Percentiles rank a stretch among this genome's conserved stretches.
phyloP scores from a whole-genome alignment of 2,888 invertebrate genomes.

The Neoaliturus tenellus region DNA sequence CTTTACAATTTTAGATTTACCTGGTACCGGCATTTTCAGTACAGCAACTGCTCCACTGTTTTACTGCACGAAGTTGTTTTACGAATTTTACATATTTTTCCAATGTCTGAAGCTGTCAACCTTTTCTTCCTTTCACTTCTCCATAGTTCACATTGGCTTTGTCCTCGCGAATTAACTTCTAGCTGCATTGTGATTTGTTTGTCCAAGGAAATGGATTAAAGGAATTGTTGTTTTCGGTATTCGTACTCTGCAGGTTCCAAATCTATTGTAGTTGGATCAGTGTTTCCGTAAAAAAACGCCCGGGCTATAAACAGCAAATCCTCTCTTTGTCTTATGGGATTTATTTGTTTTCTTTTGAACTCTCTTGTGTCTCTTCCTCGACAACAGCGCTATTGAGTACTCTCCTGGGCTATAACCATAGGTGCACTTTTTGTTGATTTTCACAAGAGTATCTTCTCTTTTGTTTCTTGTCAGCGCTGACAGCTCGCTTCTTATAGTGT shows the following conservation, averaged over 20 bases:
- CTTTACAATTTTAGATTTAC: too few relatives aligned
- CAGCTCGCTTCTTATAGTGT: background rate
- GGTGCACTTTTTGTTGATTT: background rate
- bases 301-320: background rate
- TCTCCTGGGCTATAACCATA: background rate
- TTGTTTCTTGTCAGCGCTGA: background rate
- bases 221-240: background rate
- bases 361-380: background rate
- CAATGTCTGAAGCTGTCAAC: conserved; percentile 28
- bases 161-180: background rate
- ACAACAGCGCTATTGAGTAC: background rate
- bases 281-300: too few relatives aligned
- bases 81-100: conserved; percentile 37
- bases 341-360: background rate
- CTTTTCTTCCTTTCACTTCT: conserved; percentile 33
- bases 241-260: background rate
- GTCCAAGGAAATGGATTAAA: background rate
- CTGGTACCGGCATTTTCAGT: too few relatives aligned
- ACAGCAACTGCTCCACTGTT: conserved; percentile 7
- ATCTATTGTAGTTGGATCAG: background rate
- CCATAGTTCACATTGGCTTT: conserved; percentile 32
- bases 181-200: background rate
- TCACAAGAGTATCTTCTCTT: background rate
- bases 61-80: background rate
- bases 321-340: background rate